Evolutionary conservation across 2,113 vertebrate species (phyloP).

Genomic region (Crotalus horridus): DNA sequence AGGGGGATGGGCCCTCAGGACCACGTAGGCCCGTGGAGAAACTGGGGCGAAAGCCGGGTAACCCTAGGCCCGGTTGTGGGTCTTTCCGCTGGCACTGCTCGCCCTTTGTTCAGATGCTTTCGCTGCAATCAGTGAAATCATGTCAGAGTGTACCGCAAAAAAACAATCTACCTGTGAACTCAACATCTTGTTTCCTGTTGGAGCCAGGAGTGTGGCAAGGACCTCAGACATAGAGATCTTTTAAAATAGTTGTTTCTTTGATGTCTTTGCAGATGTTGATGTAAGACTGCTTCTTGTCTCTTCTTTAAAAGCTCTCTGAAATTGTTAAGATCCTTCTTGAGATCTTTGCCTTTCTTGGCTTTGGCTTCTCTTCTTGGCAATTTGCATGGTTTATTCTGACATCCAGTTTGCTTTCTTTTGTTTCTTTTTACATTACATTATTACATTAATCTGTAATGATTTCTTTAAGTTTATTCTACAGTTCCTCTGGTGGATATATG

Average conservation of each 20-base stretch:
- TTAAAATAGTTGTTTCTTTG: neutral
- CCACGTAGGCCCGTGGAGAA: too few species aligned
- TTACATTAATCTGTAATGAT: neutral
- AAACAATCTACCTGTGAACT: too few species aligned
- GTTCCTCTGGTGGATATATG: neutral
- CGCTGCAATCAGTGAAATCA: too few species aligned
- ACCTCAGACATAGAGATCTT: neutral
- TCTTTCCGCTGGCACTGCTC: too few species aligned
- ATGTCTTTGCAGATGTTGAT: neutral
- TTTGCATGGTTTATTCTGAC: neutral
- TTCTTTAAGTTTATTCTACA: neutral
- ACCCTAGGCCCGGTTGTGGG: too few species aligned
- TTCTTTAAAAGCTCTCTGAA: neutral
- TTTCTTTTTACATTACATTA: neutral
- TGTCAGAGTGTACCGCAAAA: too few species aligned
- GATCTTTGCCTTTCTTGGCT: neutral
- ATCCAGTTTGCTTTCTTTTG: neutral
- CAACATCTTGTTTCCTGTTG: too few species aligned
- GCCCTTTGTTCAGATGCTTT: too few species aligned
- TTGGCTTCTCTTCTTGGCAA: neutral
- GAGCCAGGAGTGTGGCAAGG: too few species aligned
- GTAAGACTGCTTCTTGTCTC: neutral
- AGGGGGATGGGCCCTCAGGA: too few species aligned
- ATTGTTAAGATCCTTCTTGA: neutral
- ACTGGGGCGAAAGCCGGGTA: too few species aligned